A percentile compares a stretch with the other conserved stretches of the same genome.
Conservation (phyloP, 92 coral and sea anemone species). For the Blastomussa wellsi region DNA sequence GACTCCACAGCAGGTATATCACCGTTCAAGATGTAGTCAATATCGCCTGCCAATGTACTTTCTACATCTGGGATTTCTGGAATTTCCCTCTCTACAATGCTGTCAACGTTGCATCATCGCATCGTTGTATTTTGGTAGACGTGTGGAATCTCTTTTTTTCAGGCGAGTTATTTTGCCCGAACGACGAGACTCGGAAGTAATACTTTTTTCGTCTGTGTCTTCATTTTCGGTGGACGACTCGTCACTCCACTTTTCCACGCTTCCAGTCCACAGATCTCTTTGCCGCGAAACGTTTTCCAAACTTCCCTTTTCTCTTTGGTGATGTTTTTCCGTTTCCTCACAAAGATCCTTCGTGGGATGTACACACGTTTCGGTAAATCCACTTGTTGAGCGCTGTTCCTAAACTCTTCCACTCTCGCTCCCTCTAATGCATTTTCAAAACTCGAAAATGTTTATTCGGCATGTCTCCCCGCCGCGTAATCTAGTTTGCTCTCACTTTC, state of each 20-base stretch:
- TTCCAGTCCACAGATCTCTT: background rate
- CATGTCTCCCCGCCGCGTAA: background rate
- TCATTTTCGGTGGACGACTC: background rate
- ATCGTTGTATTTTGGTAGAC: constrained; percentile 14
- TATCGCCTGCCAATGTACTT: background rate
- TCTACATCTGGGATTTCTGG: constrained; percentile 2
- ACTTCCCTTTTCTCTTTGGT: no score
- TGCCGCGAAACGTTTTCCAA: background rate
- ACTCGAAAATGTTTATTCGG: background rate
- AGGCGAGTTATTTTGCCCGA: background rate
- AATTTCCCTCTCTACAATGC: constrained; percentile 18
- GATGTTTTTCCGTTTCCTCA: background rate
- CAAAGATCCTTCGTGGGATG: background rate
- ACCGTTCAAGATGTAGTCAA: background rate
- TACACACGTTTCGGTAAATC: background rate
- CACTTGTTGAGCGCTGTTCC: background rate
- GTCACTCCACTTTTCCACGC: background rate
- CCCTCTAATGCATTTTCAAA: background rate
- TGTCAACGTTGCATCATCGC: constrained; percentile 22
- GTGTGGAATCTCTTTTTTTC: constrained; percentile 19
- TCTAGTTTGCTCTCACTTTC: background rate
- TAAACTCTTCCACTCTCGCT: background rate
- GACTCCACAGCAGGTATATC: background rate
- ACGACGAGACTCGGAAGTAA: background rate
- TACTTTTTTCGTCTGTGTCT: background rate